Base-by-base conservation (phyloP, 2,888 invertebrate genomes). In the Papilio protenor region DNA sequence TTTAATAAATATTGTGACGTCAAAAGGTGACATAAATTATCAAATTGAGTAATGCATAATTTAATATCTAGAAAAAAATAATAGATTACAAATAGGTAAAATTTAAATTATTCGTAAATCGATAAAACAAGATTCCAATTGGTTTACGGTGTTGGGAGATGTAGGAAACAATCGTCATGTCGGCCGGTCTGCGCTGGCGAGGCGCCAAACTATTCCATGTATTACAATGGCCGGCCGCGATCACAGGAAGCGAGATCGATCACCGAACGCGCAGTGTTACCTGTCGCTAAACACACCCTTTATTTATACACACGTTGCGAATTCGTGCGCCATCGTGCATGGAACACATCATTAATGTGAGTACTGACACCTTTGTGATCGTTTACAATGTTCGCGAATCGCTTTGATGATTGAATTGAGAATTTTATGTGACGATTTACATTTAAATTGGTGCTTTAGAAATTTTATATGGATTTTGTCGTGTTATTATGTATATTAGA, bases 201-300 rank as follows among this genome's bases (percentile, higher is more conserved):
- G 72, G 78, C 79, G 92, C 93, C 93, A 93, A 86, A 88, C 86
- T 88, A 90, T 91, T 90, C 89, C 87, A 88, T 84, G 88, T 88
- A 89, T 87, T 89, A 87, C 87, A 85, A 85, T 85, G 86, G 85
- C 84, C 84, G 87, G 85, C 83, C 83, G 79, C 85, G 86, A 87
- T 88, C 89, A 87, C 88, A 90, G 88, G 87, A 87, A 89, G 88
- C 88, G 87, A 89, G 90, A 91, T 91, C 90, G 89, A 91, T 91
- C 90, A 89, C 85, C 83, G 82, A 82, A 82, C 81, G 81, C 78
- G 57, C 64, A 75, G 75, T 75, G 64, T 71, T 71, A 77, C 77
- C 75, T 74, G 77, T 80, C 82, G 81, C 84, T 82, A 82, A 77
- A 77, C 27, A 55, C 74, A 49, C 40, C 59, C 77, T 14, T 74